phyloP scores from a whole-genome alignment of 2,888 invertebrate species.

The Dasypolia templi region DNA sequence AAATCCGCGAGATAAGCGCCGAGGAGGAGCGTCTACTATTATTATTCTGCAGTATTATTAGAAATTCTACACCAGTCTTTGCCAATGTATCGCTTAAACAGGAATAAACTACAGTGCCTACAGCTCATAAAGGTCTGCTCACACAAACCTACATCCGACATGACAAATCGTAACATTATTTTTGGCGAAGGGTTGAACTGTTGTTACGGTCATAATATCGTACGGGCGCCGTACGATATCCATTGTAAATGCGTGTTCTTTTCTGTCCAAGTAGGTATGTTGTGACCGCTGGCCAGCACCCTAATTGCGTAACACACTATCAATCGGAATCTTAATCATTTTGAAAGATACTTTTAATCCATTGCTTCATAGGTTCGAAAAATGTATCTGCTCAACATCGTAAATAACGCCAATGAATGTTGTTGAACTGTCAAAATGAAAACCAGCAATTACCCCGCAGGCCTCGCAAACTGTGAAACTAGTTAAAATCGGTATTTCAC shows the following conservation, averaged over 20 bases:
- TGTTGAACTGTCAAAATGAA: too few relatives aligned
- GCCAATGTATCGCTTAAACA: background rate
- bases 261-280: background rate
- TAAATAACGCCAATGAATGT: too few relatives aligned
- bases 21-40: background rate
- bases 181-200: background rate
- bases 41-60: background rate
- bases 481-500: background rate
- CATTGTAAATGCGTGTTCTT: background rate
- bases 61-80: background rate
- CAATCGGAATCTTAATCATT: too few relatives aligned
- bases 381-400: too few relatives aligned
- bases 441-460: too few relatives aligned
- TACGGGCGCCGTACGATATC: background rate
- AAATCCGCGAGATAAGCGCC: background rate
- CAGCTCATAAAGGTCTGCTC: background rate
- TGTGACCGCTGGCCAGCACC: background rate
- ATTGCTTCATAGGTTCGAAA: too few relatives aligned
- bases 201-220: background rate
- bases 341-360: too few relatives aligned
- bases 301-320: too few relatives aligned
- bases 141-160: background rate
- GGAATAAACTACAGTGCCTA: background rate
- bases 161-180: background rate
- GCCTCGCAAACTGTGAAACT: background rate